Base-by-base conservation (phyloP, 1,140 invertebrate genomes). In the Euura lappo region DNA sequence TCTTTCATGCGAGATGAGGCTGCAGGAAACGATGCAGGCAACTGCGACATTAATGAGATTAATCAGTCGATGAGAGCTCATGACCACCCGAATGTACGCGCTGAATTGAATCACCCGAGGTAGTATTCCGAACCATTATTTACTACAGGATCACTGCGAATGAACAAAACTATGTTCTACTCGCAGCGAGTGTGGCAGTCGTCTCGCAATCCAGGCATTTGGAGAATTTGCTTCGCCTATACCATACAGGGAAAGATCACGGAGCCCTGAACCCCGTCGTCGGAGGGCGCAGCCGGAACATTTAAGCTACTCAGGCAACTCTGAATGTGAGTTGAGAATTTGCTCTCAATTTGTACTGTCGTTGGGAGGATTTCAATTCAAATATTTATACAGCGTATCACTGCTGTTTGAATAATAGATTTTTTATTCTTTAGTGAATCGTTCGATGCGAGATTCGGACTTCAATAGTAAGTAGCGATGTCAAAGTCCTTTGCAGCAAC, bases 1-100 rank as follows among this genome's bases (percentile, higher is more conserved):
- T 68, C 66, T 3, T 68, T 68, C 28, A 68, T 68, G 66, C 66
- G 66, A 8, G 66, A 68, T 42, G 66, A 68, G 42, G 66, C 44
- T 8, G 66, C 13, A 4, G 66, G 42, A 4, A 68, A 42, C 10
- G 66, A 11, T 2, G 8, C 66, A 3, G 44, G 42, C 8, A 44
- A 10, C 44, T 68, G 66, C 44, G 10, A 68, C 10, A 28, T 7
- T 44, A 6, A 60, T 60, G 51, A 8, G 51, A 60, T 60, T 60
- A 60, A 60, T 6, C 8, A 60, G 13, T 60, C 51, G 51, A n/a
- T 60, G 51, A 3, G 13, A n/a, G 51, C 51, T 60, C 51, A 60
- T 3, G 51, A 60, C 6, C 51, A 60, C 8, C 6, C 28, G 28
- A 28, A 28, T 28, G 28, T 28, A 28, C 28, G 28, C 28, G 28